A percentile compares a stretch with the other conserved stretches of the same genome.
Conservation (phyloP, 2,113 vertebrate genomes). For the Burhinus oedicnemus region DNA sequence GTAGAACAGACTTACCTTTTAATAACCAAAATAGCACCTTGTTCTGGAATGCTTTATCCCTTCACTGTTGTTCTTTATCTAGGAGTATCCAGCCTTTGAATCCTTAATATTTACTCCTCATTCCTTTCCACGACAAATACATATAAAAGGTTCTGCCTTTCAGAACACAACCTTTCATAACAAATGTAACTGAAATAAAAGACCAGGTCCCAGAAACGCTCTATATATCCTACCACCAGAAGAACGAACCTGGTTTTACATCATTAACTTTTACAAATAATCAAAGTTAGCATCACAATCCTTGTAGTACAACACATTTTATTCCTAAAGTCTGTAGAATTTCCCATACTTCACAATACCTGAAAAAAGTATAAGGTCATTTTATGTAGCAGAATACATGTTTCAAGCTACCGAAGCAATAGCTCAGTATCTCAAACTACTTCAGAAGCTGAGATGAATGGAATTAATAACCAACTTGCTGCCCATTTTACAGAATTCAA, state of each 20-base stretch:
- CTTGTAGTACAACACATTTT: neutral
- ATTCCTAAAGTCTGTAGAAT: neutral
- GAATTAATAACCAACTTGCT: neutral
- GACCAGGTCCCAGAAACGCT: neutral
- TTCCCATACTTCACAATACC: neutral
- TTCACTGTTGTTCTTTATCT: neutral
- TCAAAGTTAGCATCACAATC: neutral
- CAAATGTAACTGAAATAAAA: neutral
- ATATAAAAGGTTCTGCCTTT: neutral
- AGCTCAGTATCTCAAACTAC: neutral
- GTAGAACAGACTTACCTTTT: neutral
- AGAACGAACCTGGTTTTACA: neutral
- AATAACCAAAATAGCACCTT: neutral
- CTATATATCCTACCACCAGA: neutral
- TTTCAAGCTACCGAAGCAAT: neutral
- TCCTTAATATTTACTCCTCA: neutral
- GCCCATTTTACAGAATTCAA: neutral
- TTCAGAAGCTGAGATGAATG: rapidly evolving
- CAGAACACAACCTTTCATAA: neutral
- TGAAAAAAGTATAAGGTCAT: neutral
- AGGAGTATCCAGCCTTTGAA: neutral
- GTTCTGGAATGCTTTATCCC: neutral
- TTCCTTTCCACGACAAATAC: neutral
- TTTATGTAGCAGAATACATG: neutral
- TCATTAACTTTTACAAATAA: neutral